Conservation (phyloP, 2,113 vertebrate species). For the Lagopus leucura region DNA sequence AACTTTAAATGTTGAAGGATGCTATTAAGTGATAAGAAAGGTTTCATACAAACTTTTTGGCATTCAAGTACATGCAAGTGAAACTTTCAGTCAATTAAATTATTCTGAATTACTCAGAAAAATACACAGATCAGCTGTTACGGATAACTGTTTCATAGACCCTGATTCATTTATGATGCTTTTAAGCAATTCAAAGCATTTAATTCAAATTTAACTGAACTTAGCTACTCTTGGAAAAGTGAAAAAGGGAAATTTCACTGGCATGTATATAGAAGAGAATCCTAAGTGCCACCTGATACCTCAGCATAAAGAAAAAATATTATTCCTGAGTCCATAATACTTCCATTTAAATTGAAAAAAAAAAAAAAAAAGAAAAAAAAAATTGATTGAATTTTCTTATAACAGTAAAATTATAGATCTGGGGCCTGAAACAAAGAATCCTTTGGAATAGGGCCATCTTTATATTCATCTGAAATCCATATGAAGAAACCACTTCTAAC, state of each 20-base stretch:
- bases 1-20: neutral
- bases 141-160: neutral
- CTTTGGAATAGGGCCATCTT: neutral
- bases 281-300: neutral
- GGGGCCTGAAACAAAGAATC: neutral
- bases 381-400: neutral
- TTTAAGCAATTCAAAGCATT: neutral
- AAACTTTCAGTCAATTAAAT: neutral
- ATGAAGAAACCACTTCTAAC: neutral
- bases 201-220: neutral
- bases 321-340: neutral
- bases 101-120: neutral
- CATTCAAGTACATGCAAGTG: neutral
- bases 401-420: neutral
- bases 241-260: neutral
- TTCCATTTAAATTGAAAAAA: neutral
- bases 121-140: neutral
- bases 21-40: neutral
- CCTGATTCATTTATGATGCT: neutral
- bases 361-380: neutral
- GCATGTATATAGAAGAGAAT: neutral
- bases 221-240: neutral
- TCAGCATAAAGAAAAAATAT: neutral
- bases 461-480: neutral
- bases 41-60: neutral